Evolutionary conservation across 2,888 invertebrate species (phyloP), one percentile per base, ranked within the genome.

Genomic region (Nowickia ferox): DNA sequence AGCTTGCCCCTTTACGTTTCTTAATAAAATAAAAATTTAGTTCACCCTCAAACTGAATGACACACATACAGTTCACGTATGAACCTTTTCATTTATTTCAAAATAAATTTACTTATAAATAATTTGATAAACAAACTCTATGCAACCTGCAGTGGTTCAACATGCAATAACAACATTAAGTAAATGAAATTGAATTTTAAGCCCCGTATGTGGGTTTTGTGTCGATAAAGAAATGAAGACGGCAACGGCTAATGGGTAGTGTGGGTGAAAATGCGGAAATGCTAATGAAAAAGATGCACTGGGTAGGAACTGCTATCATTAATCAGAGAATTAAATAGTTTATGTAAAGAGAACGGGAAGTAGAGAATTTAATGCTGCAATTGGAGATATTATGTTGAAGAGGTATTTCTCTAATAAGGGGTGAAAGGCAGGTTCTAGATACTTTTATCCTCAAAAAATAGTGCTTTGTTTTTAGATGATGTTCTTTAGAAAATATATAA

Each of bases 161-260:
- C 72, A 80, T 80, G 79, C 79, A 65, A 80, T 65, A 46, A 2
- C 30, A 40, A 46, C 48, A 72, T 80, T 72, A 80, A 63, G 44
- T n/a, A 72, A 46, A 71, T 69, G 2, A 19, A 55, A 65, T 72
- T 80, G 19, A 57, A 38, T 40, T 71, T 44, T 19, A 44, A 53
- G 22, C 11, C 30, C 6, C 17, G 30, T 38, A 2, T 48, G 57
- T 44, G 66, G 38, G 48, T 19, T 68, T 48, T n/a, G 13, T 55
- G 10, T 13, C 42, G 15, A 6, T 8, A 2, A 59, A 17, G 38
- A 51, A 40, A 10, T 8, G 5, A 48, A 38, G 38, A 10, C 9
- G 42, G 13, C 9, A 30, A 42, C 13, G 19, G 19, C 1, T 17
- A 63, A 44, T 1, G 8, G 15, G 3, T 30, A 46, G 8, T 55